These are phyloP conservation scores for Brenthis ino DNA, from an alignment of 2,888 invertebrate species.

Conservation along the genomic window DNA sequence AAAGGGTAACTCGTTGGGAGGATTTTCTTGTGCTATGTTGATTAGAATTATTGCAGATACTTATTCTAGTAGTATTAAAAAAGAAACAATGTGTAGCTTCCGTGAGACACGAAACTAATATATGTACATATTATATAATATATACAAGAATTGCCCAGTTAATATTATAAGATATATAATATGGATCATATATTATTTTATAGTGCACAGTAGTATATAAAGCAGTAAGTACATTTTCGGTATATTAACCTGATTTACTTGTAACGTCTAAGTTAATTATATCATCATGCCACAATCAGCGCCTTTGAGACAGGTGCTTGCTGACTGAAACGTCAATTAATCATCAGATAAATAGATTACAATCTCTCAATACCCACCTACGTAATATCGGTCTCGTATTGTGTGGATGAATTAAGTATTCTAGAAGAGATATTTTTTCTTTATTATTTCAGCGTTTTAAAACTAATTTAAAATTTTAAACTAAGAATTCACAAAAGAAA, in stretches of 20 bases:
- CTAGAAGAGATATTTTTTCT: background rate
- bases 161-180: background rate
- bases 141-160: too few species aligned
- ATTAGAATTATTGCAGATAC: too few species aligned
- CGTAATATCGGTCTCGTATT: slow-evolving; percentile 46
- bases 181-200: background rate
- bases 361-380: slow-evolving; percentile 30
- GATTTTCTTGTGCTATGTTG: too few species aligned
- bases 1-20: too few species aligned
- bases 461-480: too few species aligned
- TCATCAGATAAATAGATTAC: slow-evolving; percentile 51
- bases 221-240: background rate
- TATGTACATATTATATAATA: too few species aligned
- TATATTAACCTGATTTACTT: slow-evolving; percentile 11
- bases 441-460: too few species aligned
- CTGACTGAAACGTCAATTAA: slow-evolving; percentile 53
- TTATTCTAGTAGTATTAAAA: too few species aligned
- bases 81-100: too few species aligned
- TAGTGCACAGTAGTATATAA: background rate
- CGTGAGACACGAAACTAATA: too few species aligned
- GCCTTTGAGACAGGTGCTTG: slow-evolving; percentile 48
- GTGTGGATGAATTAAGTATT: slow-evolving; percentile 11
- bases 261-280: slow-evolving; percentile 24
- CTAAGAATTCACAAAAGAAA: too few species aligned
- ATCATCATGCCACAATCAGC: slow-evolving; percentile 34